Evolutionary conservation across 64 coral and sea anemone species (phyloP).

Genomic region (Porites lutea): DNA sequence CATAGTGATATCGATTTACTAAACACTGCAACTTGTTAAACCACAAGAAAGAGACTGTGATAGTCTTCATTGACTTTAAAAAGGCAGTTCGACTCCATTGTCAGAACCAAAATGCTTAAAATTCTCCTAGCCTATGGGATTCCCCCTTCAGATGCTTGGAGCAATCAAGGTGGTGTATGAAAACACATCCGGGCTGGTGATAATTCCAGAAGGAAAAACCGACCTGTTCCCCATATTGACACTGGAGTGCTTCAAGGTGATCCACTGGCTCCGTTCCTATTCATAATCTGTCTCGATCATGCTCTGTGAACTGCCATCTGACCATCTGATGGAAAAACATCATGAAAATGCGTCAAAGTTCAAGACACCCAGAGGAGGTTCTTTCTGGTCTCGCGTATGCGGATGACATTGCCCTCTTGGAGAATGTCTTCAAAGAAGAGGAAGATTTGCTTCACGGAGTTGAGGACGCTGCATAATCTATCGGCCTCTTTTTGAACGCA

Average conservation of each 20-base stretch:
- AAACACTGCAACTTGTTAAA: background rate
- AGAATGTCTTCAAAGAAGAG: background rate
- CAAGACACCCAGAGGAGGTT: background rate
- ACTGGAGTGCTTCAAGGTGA: slow-evolving; percentile 7
- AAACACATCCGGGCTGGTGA: background rate
- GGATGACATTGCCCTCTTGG: slow-evolving; percentile 9
- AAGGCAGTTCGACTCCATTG: background rate
- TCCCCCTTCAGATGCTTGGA: background rate
- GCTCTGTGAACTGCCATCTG: background rate
- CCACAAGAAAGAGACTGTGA: background rate
- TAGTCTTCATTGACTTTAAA: background rate
- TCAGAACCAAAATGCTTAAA: background rate
- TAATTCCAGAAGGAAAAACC: too few relatives aligned
- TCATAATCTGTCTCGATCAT: background rate
- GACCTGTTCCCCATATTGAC: background rate
- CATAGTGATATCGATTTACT: too few relatives aligned
- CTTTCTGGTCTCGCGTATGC: background rate
- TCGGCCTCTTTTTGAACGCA: background rate
- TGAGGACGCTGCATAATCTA: background rate
- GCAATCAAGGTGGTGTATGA: background rate
- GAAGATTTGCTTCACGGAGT: background rate
- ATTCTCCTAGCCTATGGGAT: background rate
- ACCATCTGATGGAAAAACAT: background rate
- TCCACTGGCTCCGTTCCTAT: background rate
- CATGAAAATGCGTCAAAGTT: background rate